Evolutionary conservation across 2,113 vertebrate genomes (phyloP).

Genomic region (Mus spicilegus): DNA sequence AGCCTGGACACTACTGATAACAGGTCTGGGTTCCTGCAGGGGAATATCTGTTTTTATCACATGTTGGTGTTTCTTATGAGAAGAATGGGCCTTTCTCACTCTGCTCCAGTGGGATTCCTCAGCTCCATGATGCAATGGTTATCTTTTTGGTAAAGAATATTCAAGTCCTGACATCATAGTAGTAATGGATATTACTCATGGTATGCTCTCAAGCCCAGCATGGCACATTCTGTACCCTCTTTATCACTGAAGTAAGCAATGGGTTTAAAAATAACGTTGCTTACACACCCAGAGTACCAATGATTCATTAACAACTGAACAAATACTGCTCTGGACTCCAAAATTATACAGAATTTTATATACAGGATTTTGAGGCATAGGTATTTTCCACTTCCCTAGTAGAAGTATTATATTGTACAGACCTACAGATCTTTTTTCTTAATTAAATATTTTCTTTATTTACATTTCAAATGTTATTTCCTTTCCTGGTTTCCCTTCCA

Average conservation of each 20-base stretch:
- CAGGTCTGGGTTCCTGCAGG: neutral
- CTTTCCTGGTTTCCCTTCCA: too few species aligned
- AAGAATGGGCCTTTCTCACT: neutral
- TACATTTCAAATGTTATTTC: too few species aligned
- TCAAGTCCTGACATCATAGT: slow-evolving; percentile 66
- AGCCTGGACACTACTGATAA: neutral
- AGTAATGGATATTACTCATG: slow-evolving; percentile 20
- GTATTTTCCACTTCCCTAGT: neutral
- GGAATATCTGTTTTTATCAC: neutral
- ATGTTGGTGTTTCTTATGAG: neutral
- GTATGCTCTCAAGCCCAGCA: slow-evolving; percentile 37
- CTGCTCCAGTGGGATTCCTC: neutral
- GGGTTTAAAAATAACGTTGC: slow-evolving; percentile 74
- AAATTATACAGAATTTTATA: neutral
- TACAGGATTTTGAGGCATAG: neutral
- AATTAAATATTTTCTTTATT: too few species aligned
- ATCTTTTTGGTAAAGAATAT: slow-evolving; percentile 46
- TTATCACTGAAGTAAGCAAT: slow-evolving; percentile 73
- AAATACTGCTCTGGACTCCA: slow-evolving; percentile 14
- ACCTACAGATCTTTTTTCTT: neutral
- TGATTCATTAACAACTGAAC: slow-evolving; percentile 34
- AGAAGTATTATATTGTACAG: neutral
- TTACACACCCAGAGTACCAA: slow-evolving; percentile 57
- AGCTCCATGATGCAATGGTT: neutral
- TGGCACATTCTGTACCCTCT: slow-evolving; percentile 70